Percentiles rank a stretch among this genome's conserved stretches.
Conservation (phyloP, 2,113 vertebrate genomes). For the Lucifuga dentata region DNA sequence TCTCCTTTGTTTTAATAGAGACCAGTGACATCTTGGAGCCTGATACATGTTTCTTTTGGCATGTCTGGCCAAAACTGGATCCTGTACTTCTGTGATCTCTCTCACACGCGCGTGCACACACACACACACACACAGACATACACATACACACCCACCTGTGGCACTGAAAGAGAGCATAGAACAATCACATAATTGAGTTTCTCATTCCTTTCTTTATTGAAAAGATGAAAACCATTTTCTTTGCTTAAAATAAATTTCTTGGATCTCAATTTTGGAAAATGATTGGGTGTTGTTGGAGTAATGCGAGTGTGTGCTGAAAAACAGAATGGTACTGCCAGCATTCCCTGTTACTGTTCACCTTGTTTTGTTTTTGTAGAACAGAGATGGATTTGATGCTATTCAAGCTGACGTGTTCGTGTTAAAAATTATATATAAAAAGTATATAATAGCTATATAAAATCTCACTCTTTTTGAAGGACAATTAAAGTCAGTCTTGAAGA, state of each 20-base stretch:
- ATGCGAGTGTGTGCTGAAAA: neutral
- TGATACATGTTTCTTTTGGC: slow-evolving; percentile 22
- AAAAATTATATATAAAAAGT: too few relatives aligned
- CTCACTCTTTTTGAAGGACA: too few relatives aligned
- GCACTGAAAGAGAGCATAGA: too few relatives aligned
- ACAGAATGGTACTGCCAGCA: neutral
- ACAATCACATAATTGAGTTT: neutral
- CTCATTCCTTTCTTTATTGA: neutral
- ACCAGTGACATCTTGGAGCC: slow-evolving; percentile 12
- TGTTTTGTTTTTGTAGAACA: slow-evolving; percentile 1
- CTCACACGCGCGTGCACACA: too few relatives aligned
- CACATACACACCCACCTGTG: neutral
- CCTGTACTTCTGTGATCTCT: neutral
- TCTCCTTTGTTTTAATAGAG: neutral
- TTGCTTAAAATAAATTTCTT: neutral
- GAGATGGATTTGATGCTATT: neutral
- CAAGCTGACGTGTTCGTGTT: neutral
- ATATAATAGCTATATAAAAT: too few relatives aligned
- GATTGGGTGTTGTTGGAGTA: neutral
- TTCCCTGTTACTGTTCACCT: neutral
- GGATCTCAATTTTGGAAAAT: neutral
- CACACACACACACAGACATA: neutral
- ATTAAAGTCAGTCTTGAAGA: too few relatives aligned
- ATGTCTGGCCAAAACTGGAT: slow-evolving; percentile 1
- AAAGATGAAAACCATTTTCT: slow-evolving; percentile 1